Conservation (phyloP, 2,888 invertebrate species). For the Ochropleura plecta region DNA sequence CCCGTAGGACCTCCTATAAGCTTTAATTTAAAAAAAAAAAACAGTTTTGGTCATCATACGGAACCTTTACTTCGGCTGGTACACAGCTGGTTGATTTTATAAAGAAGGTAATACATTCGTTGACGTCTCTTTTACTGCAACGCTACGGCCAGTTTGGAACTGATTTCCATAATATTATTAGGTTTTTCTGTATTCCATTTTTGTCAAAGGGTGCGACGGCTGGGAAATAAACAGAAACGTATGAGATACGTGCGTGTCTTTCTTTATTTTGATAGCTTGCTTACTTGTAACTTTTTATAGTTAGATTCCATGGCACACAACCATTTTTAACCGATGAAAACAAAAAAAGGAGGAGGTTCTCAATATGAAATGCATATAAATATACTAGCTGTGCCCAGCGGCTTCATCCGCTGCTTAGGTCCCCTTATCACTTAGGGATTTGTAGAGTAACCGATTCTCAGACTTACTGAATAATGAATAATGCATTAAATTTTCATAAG, state of each 20-base stretch:
- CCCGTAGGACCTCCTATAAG: no score
- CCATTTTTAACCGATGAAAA: no score
- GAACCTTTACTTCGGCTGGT: neutral
- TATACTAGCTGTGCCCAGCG: no score
- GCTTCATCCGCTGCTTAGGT: no score
- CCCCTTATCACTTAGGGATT: no score
- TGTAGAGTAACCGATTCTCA: no score
- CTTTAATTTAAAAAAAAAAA: no score
- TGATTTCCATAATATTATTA: slow-evolving; percentile 27
- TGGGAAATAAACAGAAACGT: neutral
- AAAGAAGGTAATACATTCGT: neutral
- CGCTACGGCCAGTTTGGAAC: neutral
- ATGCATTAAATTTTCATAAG: no score
- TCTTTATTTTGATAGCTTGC: neutral
- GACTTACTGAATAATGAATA: no score
- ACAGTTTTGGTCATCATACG: neutral
- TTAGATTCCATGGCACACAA: neutral
- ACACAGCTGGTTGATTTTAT: neutral
- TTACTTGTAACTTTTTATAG: neutral
- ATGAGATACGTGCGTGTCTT: neutral
- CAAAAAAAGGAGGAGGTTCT: no score
- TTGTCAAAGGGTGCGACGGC: neutral
- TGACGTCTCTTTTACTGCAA: slow-evolving; percentile 17
- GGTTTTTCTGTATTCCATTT: slow-evolving; percentile 15
- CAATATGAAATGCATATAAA: no score